Evolutionary conservation across 2,113 vertebrate genomes (phyloP), one percentile per base, ranked within the genome.

Genomic region (Manacus vitellinus): DNA sequence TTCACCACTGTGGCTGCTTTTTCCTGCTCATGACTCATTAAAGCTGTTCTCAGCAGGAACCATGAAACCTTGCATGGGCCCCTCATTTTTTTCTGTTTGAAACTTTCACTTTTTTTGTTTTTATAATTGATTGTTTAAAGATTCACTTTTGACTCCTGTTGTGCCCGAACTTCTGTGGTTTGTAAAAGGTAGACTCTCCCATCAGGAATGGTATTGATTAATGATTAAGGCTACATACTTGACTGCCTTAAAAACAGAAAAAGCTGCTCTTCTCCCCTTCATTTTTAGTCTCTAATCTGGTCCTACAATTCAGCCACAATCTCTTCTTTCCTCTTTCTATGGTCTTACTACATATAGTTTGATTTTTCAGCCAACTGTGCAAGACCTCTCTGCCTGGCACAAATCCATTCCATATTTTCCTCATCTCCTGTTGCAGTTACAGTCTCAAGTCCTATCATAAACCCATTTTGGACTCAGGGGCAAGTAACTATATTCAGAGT

Each of bases 111-210:
- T 92, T 72, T 83, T 71, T 66, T 80, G 5, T 28, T 87, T 89
- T 75, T 87, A 65, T 35, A 92, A 92, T 67, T 89, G 59, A 84
- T 91, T 85, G 62, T 75, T 96, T 87, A 61, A 92, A 76, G 47
- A 15, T 87, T 89, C 41, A 61, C 54, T 51, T 74, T 74, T 68
- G 28, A 68, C n/a, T 68, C 70, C 70, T 87, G n/a, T 72, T 75
- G 44, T n/a, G 70, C 31, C 54, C 82, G 37, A 95, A 78, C 68
- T 65, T 73, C 30, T 35, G 71, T 0, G 0, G 17, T 63, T 91
- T 92, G 76, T 85, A 44, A 72, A 94, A 84, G 5, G 8, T 35
- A 59, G 43, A 71, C 17, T 82, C 27, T 56, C 24, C n/a, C 27
- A 44, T 62, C 35, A 54, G 73, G 39, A 23, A 13, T 25, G 27